Evolutionary conservation across 1,140 invertebrate species (phyloP).

Genomic region (Drosophila seguyi): DNA sequence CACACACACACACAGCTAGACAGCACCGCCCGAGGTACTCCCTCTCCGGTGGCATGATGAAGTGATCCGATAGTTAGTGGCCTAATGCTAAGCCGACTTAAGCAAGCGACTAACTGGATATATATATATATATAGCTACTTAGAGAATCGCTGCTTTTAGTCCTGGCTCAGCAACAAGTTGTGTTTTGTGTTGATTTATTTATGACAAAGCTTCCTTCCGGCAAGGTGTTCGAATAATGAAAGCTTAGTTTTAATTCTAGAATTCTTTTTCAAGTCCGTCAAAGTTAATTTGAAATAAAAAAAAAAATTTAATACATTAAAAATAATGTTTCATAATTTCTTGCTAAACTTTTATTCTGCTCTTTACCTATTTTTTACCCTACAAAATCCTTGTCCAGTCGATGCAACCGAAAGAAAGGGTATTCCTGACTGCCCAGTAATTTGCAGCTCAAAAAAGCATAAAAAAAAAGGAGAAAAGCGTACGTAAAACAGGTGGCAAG

Average conservation of each 20-base stretch:
- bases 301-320: no score
- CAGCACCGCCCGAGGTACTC: neutral
- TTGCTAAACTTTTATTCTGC: no score
- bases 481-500: neutral
- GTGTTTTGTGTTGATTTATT: neutral
- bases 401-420: no score
- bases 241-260: no score
- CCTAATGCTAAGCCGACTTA: conserved; percentile 3
- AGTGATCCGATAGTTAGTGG: conserved; percentile 7
- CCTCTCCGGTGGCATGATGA: neutral
- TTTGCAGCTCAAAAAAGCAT: conserved; percentile 1
- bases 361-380: no score
- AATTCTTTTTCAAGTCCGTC: no score
- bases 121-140: neutral
- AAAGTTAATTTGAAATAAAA: no score
- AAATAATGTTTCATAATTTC: no score
- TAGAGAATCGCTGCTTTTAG: no score
- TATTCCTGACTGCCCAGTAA: neutral
- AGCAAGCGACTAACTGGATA: neutral
- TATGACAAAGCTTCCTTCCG: neutral
- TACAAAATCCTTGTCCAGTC: no score
- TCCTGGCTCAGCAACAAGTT: conserved; percentile 1
- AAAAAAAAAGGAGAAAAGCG: neutral
- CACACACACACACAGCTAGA: no score
- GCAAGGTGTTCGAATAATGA: neutral